These are phyloP conservation scores for Bicyclus anynana DNA, from an alignment of 1,140 invertebrate species.

Conservation along the genomic window DNA sequence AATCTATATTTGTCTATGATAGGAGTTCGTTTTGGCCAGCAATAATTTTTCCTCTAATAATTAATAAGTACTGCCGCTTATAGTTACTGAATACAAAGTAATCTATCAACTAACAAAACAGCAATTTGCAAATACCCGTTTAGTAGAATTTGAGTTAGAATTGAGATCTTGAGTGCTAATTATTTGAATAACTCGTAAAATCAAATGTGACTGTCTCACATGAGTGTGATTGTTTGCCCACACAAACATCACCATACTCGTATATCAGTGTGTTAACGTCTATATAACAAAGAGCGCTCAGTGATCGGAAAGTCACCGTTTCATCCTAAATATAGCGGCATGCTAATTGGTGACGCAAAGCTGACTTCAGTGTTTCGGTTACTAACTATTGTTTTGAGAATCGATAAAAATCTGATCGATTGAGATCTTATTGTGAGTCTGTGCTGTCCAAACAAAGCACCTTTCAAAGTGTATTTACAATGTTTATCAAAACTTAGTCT, in stretches of 20 bases:
- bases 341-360: conserved; percentile 56
- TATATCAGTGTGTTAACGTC: not conserved
- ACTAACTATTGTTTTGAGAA: conserved; percentile 3
- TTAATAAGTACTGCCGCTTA: too few relatives aligned
- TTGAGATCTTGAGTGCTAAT: conserved; percentile 8
- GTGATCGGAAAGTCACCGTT: conserved; percentile 45
- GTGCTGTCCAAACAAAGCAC: not conserved
- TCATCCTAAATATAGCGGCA: conserved; percentile 40
- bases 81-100: not conserved
- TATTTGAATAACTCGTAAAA: conserved; percentile 18
- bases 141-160: not conserved
- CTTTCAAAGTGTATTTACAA: too few relatives aligned
- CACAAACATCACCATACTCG: not conserved
- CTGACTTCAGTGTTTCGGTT: conserved; percentile 30
- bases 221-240: conserved; percentile 9
- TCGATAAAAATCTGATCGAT: not conserved
- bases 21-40: too few relatives aligned
- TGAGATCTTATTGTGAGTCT: not conserved
- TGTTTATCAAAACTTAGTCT: too few relatives aligned
- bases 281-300: conserved; percentile 23
- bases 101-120: not conserved
- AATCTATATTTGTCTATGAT: too few relatives aligned
- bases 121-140: not conserved
- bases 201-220: conserved; percentile 20
- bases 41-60: too few relatives aligned